These are phyloP conservation scores for Liodrosophila aerea DNA, from an alignment of 2,888 invertebrate genomes.

Conservation along the genomic window DNA sequence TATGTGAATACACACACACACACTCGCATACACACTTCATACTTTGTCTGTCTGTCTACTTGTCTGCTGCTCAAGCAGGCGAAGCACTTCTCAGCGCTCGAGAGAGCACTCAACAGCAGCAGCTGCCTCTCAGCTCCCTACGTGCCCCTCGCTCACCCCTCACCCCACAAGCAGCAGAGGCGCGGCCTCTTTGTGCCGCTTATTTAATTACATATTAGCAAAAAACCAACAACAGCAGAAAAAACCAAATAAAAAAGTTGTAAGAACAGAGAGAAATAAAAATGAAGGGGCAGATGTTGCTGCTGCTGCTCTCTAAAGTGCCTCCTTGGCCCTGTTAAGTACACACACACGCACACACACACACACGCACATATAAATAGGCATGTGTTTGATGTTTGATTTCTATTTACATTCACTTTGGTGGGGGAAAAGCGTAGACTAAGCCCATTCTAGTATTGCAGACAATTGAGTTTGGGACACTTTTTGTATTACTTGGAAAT, in stretches of 20 bases:
- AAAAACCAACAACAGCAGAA: conserved; percentile 30
- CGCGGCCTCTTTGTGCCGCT: conserved; percentile 67
- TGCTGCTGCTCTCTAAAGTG: not conserved
- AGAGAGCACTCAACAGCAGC: conserved; percentile 55
- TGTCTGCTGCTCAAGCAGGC: conserved; percentile 56
- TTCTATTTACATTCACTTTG: conserved; percentile 42
- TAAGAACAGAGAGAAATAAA: conserved; percentile 14
- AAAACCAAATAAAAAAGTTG: conserved; percentile 1
- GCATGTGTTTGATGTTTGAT: conserved; percentile 57
- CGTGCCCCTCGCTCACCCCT: not conserved
- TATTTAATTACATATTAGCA: conserved; percentile 76
- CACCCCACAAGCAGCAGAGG: conserved; percentile 28
- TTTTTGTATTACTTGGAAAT: conserved; percentile 21
- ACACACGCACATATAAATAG: conserved; percentile 34
- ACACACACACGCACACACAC: no score
- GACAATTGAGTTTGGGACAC: conserved; percentile 19
- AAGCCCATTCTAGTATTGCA: not conserved
- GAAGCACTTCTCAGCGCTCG: conserved; percentile 61
- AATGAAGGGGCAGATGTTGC: conserved; percentile 10
- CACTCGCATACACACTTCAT: not conserved
- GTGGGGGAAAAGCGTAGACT: not conserved
- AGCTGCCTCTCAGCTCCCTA: conserved; percentile 1
- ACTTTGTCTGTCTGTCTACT: conserved; percentile 12
- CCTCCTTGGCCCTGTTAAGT: conserved; percentile 33
- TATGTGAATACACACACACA: conserved; percentile 23